Conservation (phyloP, 2,113 vertebrate genomes). For the Mormyrus iriodes region DNA sequence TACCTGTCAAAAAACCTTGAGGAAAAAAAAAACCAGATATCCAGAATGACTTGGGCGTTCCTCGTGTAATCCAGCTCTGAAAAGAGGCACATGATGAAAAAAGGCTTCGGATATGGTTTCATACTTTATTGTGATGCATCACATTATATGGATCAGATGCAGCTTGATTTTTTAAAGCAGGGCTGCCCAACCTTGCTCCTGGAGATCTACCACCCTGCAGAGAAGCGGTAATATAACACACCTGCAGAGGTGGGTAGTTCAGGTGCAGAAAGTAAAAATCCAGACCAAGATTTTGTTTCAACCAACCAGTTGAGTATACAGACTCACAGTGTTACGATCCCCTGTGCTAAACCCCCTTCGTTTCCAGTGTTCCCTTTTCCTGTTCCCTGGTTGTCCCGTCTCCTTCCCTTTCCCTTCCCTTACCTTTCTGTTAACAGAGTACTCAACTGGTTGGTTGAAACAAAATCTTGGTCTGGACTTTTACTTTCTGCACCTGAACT, state of each 20-base stretch:
- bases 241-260: neutral
- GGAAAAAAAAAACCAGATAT: slow-evolving; percentile 74
- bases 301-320: neutral
- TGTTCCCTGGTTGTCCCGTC: too few relatives aligned
- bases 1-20: slow-evolving; percentile 73
- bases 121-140: neutral
- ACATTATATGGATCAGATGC: neutral
- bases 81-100: neutral
- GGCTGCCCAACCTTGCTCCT: neutral
- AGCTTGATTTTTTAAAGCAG: neutral
- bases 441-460: neutral
- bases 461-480: neutral
- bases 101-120: neutral
- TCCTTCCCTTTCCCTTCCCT: too few relatives aligned
- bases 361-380: too few relatives aligned
- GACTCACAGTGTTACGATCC: too few relatives aligned
- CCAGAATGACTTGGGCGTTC: slow-evolving; percentile 69
- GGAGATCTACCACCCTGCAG: neutral
- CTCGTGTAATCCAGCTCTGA: slow-evolving; percentile 62
- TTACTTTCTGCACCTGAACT: neutral
- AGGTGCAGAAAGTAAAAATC: neutral
- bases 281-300: neutral
- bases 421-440: too few relatives aligned
- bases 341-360: too few relatives aligned
- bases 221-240: neutral